Evolutionary conservation across 1,140 invertebrate species (phyloP).

Genomic region (Octopus sinensis): DNA sequence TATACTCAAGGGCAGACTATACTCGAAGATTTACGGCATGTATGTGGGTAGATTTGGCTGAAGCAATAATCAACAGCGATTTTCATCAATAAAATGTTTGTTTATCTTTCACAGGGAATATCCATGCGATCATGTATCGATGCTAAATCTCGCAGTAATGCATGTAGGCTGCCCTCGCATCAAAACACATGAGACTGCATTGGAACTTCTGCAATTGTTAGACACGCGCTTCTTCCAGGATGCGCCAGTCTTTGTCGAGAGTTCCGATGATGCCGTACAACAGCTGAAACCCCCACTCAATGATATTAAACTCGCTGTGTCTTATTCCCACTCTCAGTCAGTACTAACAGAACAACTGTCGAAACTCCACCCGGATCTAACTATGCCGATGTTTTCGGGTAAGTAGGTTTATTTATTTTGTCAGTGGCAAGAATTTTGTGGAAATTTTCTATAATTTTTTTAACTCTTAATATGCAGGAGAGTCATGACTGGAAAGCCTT

Average conservation of each 20-base stretch:
- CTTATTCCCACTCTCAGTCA: conserved; percentile 87
- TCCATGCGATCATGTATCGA: conserved; percentile 95
- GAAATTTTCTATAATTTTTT: too few relatives aligned
- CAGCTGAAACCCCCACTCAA: conserved; percentile 56
- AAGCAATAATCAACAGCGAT: too few relatives aligned
- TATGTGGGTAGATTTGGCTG: too few relatives aligned
- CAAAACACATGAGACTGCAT: conserved; percentile 84
- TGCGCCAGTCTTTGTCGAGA: conserved; percentile 39
- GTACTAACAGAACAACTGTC: conserved; percentile 88
- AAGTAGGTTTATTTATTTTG: conserved; percentile 25
- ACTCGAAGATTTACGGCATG: too few relatives aligned
- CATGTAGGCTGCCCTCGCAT: conserved; percentile 90
- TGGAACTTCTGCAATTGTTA: conserved; percentile 88
- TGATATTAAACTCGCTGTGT: conserved; percentile 78
- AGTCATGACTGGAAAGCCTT: too few relatives aligned
- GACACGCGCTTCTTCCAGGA: conserved; percentile 86
- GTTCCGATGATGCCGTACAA: conserved; percentile 39
- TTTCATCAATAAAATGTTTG: too few relatives aligned
- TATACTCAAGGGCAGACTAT: too few relatives aligned
- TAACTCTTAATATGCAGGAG: too few relatives aligned
- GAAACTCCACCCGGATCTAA: conserved; percentile 89
- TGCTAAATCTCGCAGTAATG: conserved; percentile 94
- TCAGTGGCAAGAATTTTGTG: too few relatives aligned
- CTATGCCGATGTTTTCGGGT: conserved; percentile 99
- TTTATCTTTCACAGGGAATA: conserved; percentile 74